Percentiles rank a stretch among this genome's conserved stretches.
Conservation (phyloP, 64 coral and sea anemone species). For the Cladopsammia gracilis region DNA sequence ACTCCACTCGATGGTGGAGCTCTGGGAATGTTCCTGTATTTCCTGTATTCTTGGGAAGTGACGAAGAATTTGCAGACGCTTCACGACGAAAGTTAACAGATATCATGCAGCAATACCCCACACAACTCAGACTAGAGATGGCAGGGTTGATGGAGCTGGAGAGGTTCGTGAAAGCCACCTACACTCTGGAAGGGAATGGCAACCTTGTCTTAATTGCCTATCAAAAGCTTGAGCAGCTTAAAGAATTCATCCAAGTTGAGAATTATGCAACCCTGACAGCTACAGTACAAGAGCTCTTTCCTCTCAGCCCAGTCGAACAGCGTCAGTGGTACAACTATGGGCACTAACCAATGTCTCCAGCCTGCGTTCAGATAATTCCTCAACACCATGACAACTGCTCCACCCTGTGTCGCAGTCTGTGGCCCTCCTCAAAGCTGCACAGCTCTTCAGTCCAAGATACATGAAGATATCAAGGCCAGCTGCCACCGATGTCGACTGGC, state of each 20-base stretch:
- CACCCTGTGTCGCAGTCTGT: neutral
- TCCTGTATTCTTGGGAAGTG: constrained; percentile 16
- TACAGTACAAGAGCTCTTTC: constrained; percentile 39
- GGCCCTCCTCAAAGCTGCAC: neutral
- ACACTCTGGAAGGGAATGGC: constrained; percentile 40
- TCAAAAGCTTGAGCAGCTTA: constrained; percentile 51
- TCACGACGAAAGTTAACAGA: constrained; percentile 36
- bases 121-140: constrained; percentile 38
- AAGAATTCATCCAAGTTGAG: constrained; percentile 53
- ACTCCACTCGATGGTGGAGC: constrained; percentile 61
- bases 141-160: constrained; percentile 52
- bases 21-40: constrained; percentile 65
- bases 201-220: constrained; percentile 31
- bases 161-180: constrained; percentile 46
- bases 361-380: neutral
- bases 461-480: neutral
- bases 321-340: neutral
- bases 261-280: constrained; percentile 23
- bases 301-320: neutral
- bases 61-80: constrained; percentile 50
- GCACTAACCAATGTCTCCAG: neutral
- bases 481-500: neutral
- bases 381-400: neutral
- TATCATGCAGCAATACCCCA: constrained; percentile 14
- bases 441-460: neutral